Conservation (phyloP, 2,797 vertebrate genomes). For the Dendrocincla fuliginosa region DNA sequence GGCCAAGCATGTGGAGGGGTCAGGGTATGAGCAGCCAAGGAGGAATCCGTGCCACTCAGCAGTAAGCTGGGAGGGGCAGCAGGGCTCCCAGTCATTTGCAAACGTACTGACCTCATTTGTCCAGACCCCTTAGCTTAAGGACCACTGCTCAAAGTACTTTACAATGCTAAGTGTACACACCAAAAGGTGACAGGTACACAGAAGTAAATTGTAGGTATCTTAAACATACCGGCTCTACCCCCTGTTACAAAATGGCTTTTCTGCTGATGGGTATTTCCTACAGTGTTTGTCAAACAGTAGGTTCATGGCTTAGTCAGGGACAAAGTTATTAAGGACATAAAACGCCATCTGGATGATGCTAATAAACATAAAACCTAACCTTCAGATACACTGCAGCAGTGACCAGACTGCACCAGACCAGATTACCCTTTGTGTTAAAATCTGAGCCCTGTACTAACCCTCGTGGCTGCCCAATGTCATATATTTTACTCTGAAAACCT, state of each 20-base stretch:
- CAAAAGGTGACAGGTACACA: conserved; percentile 25
- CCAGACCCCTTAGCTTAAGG: not conserved
- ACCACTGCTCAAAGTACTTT: not conserved
- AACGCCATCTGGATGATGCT: conserved; percentile 85
- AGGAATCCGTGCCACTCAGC: not conserved
- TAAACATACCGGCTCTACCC: not conserved
- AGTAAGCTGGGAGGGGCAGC: not conserved
- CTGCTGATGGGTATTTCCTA: conserved; percentile 80
- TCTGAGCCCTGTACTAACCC: conserved; percentile 47
- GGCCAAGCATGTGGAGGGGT: rapidly evolving
- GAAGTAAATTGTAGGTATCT: conserved; percentile 25
- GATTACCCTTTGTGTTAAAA: conserved; percentile 77
- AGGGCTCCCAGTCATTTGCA: not conserved
- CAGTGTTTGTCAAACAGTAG: conserved; percentile 80
- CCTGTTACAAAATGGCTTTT: conserved; percentile 63
- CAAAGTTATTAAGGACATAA: conserved; percentile 88
- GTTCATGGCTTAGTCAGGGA: conserved; percentile 86
- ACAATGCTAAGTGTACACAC: not conserved
- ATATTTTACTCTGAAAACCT: conserved; percentile 34
- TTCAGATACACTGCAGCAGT: conserved; percentile 79
- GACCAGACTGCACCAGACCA: conserved; percentile 77
- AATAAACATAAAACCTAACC: conserved; percentile 87
- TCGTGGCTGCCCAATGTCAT: not conserved
- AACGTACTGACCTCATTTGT: not conserved
- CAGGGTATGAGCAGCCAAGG: rapidly evolving